A percentile compares a stretch with the other conserved stretches of the same genome.
phyloP scores from a whole-genome alignment of 2,113 vertebrate species.

The Actinemys pallida region DNA sequence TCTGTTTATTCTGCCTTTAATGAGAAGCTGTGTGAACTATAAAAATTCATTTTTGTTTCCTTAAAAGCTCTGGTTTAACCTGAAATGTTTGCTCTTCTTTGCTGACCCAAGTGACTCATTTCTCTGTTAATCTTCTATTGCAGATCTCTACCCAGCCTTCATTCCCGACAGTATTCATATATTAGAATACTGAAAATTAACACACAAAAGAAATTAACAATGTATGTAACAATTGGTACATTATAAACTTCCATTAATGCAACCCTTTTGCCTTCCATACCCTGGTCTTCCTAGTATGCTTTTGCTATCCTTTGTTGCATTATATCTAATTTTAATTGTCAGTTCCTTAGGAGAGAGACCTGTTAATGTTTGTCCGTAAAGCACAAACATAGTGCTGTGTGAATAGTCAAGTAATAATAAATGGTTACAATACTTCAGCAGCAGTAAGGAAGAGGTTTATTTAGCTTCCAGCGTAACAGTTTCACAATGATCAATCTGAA shows the following conservation, averaged over 20 bases:
- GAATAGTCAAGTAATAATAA: neutral
- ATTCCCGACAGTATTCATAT: neutral
- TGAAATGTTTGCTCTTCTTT: neutral
- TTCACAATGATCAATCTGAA: neutral
- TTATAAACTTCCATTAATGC: neutral
- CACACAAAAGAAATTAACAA: neutral
- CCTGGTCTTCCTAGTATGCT: too few species aligned
- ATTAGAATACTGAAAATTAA: neutral
- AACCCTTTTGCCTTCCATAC: neutral
- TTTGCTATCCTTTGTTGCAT: neutral
- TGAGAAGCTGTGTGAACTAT: neutral
- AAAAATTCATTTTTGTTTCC: neutral
- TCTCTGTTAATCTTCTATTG: rapidly evolving
- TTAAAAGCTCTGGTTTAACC: slow-evolving; percentile 1
- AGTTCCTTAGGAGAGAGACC: neutral
- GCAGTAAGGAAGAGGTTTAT: neutral
- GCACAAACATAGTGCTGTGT: neutral
- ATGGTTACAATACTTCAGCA: neutral
- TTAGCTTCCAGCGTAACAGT: neutral
- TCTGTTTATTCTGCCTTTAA: slow-evolving; percentile 1
- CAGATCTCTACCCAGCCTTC: neutral
- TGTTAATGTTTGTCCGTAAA: neutral
- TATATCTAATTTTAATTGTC: neutral
- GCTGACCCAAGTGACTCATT: neutral
- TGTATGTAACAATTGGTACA: neutral